phyloP scores from a whole-genome alignment of 2,797 vertebrate species.

The Mormyrus proboscirostris region DNA sequence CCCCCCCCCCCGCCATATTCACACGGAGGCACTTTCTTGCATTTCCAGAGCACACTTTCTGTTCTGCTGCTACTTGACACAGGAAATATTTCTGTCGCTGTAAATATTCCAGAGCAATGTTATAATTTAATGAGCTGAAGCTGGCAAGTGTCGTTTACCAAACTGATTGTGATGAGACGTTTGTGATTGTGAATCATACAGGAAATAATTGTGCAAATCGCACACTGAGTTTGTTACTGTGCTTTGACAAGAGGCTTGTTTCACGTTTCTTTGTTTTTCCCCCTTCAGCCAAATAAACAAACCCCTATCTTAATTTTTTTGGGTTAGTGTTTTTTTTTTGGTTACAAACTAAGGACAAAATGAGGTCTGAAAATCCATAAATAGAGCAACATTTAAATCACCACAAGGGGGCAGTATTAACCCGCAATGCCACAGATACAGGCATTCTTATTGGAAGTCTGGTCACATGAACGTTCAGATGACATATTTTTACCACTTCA shows the following conservation, averaged over 20 bases:
- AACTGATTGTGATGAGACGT: slow-evolving; percentile 50
- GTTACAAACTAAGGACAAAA: neutral
- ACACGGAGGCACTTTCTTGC: neutral
- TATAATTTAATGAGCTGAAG: slow-evolving; percentile 32
- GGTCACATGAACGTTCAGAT: neutral
- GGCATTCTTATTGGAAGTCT: neutral
- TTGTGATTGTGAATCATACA: slow-evolving; percentile 39
- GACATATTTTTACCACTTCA: neutral
- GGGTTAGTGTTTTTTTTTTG: neutral
- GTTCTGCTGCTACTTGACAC: slow-evolving; percentile 35
- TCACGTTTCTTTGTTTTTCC: slow-evolving; percentile 48
- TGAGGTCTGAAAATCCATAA: neutral
- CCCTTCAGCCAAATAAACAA: slow-evolving; percentile 56
- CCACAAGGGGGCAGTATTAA: neutral
- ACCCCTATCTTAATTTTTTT: slow-evolving; percentile 41
- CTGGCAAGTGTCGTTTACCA: slow-evolving; percentile 41
- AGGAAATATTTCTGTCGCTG: slow-evolving; percentile 26
- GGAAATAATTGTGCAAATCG: slow-evolving; percentile 52
- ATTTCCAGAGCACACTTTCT: slow-evolving; percentile 31
- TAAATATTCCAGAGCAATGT: slow-evolving; percentile 32
- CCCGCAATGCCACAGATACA: neutral
- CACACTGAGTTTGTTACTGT: slow-evolving; percentile 46
- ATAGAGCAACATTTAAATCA: neutral
- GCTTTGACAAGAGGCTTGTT: slow-evolving; percentile 50
- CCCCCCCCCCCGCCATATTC: neutral